phyloP scores from a whole-genome alignment of 1,140 invertebrate genomes.

The Eupristina koningsbergeri region DNA sequence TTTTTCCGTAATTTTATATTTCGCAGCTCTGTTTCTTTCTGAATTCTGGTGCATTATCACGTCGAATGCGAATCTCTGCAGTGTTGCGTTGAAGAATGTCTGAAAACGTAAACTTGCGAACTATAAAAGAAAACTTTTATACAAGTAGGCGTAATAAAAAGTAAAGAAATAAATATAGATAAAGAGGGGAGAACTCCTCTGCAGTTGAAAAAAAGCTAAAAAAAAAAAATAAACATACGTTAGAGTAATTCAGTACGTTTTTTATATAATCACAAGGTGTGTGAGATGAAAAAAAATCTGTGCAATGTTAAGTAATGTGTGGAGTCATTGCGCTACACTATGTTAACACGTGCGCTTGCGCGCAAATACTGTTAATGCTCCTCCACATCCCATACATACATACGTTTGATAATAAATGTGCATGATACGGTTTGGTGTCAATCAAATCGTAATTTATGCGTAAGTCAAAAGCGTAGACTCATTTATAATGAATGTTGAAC shows the following conservation, averaged over 20 bases:
- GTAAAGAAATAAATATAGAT: conserved; percentile 16
- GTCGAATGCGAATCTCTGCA: conserved; percentile 5
- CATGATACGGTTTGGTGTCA: conserved; percentile 46
- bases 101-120: conserved; percentile 14
- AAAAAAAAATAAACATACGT: neutral
- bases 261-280: conserved; percentile 39
- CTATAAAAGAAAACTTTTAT: conserved; percentile 39
- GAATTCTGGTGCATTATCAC: neutral
- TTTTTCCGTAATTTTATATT: conserved; percentile 15
- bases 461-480: conserved; percentile 10
- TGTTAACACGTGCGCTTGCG: neutral
- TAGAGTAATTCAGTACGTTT: conserved; percentile 35
- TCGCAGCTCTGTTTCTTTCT: conserved; percentile 1
- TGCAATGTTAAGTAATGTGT: conserved; percentile 30
- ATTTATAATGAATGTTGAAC: neutral
- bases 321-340: conserved; percentile 23
- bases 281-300: conserved; percentile 24
- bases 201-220: neutral
- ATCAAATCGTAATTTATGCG: conserved; percentile 47
- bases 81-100: neutral
- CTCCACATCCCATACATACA: neutral
- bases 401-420: conserved; percentile 13
- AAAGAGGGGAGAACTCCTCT: neutral
- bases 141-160: conserved; percentile 29
- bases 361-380: conserved; percentile 26